Conservation (phyloP, 1,140 invertebrate genomes). For the Lanistes nyassanus region DNA sequence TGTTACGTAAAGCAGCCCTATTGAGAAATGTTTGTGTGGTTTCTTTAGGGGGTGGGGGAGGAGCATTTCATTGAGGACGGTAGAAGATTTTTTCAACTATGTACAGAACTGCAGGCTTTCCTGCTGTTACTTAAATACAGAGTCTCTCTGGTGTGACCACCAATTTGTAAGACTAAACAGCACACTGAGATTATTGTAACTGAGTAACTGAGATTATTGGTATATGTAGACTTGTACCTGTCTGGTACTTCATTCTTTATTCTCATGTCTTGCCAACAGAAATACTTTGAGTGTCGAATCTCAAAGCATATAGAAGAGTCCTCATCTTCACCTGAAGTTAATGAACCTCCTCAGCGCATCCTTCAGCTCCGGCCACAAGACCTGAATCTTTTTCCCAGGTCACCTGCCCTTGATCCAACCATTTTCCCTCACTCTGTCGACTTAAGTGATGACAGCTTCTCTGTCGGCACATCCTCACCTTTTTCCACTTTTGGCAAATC, state of each 20-base stretch:
- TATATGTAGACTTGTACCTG: not conserved
- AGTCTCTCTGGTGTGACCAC: too few relatives aligned
- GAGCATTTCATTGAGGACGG: too few relatives aligned
- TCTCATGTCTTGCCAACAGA: constrained; percentile 9
- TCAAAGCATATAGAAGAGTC: constrained; percentile 10
- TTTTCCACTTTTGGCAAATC: constrained; percentile 56
- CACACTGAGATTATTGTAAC: too few relatives aligned
- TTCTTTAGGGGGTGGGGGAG: too few relatives aligned
- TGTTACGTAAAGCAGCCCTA: too few relatives aligned
- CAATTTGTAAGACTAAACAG: too few relatives aligned
- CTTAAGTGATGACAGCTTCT: constrained; percentile 30
- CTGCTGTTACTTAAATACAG: too few relatives aligned
- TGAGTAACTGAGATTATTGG: not conserved
- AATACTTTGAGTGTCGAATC: constrained; percentile 3
- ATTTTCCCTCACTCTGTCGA: constrained; percentile 30
- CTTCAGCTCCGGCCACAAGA: constrained; percentile 13
- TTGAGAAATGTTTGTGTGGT: too few relatives aligned
- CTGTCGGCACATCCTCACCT: constrained; percentile 32
- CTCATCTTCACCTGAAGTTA: constrained; percentile 43
- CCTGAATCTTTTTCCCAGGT: constrained; percentile 34
- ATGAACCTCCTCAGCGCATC: constrained; percentile 33
- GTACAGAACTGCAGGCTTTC: too few relatives aligned
- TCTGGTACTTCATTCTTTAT: not conserved
- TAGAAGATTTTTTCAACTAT: too few relatives aligned
- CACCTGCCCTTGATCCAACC: constrained; percentile 23